Evolutionary conservation across 2,797 vertebrate genomes (phyloP), one percentile per base, ranked within the genome.

Genomic region (Acestrorhynchus altus): DNA sequence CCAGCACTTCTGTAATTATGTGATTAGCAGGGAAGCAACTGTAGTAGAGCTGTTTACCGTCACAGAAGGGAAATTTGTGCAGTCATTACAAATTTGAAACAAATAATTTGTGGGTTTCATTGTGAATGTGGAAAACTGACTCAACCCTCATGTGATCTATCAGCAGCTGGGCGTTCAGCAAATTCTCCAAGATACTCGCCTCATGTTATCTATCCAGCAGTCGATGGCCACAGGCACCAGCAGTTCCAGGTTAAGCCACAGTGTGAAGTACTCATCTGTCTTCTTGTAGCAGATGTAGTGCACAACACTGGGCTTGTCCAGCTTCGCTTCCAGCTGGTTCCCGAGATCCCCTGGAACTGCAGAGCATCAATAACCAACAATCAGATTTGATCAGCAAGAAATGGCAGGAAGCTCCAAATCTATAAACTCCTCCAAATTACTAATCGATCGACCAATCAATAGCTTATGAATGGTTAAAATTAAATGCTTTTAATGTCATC

Each of bases 191-290:
- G 51, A 35, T 57, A 12, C 7, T 82, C 87, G 98, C 98, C 97
- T 96, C 83, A 99, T 98, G 84, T 99, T 99, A 91, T 99, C 98
- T 54, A 99, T 96, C 98, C 98, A 99, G 84, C 98, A 99, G 90
- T 99, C 98, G 76, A 99, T 99, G 87, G 96, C 94, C 12, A 97
- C 87, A 0, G 98, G 98, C 44, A 99, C 90, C 83, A 99, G 93
- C 84, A 96, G 93, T 86, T 99, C 98, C 51, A 98, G 90, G 89
- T 99, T 99, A 79, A 99, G 93, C 98, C 98, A 99, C 12, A 99
- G 91, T 0, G 97, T 99, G 89, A 98, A 99, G 88, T 95, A 99
- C 86, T 88, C 83, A 6, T 95, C 92, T 0, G 98, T 99, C 91
- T 94, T 98, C 94, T 98, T 98, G 67, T 95, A 97, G 87, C 98